Evolutionary conservation across 1,140 invertebrate genomes (phyloP).

Genomic region (Rhopalosiphum maidis): DNA sequence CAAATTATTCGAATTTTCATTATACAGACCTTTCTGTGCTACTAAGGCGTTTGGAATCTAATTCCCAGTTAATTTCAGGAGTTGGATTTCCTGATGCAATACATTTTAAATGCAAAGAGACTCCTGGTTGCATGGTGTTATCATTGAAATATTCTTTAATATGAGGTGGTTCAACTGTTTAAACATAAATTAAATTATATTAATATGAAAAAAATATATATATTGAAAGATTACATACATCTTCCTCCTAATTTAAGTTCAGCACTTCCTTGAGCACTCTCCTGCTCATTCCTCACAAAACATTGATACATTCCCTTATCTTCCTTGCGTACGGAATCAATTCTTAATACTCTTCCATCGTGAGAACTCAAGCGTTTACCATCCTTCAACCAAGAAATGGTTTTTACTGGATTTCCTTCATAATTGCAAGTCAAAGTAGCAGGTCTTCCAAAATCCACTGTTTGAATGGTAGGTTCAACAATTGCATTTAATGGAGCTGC

Average conservation of each 20-base stretch:
- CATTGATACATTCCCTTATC: slow-evolving; percentile 98
- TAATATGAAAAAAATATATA: background rate
- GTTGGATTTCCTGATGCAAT: slow-evolving; percentile 88
- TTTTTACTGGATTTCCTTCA: slow-evolving; percentile 88
- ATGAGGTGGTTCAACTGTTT: slow-evolving; percentile 83
- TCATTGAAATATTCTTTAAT: slow-evolving; percentile 86
- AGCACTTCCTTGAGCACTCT: slow-evolving; percentile 89
- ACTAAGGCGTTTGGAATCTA: slow-evolving; percentile 84
- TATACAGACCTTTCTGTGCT: slow-evolving; percentile 74
- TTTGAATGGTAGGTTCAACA: slow-evolving; percentile 88
- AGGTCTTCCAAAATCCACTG: slow-evolving; percentile 89
- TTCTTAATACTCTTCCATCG: slow-evolving; percentile 76
- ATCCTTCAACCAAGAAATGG: slow-evolving; percentile 91
- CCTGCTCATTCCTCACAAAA: slow-evolving; percentile 91
- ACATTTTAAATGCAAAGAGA: slow-evolving; percentile 82
- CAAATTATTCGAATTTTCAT: background rate
- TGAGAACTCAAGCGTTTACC: slow-evolving; percentile 81
- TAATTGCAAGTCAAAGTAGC: slow-evolving; percentile 89
- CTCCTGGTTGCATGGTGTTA: slow-evolving; percentile 86
- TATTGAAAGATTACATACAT: slow-evolving; percentile 68
- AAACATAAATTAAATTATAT: background rate
- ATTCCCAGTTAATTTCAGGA: slow-evolving; percentile 92
- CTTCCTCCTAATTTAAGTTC: slow-evolving; percentile 91
- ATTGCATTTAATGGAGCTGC: slow-evolving; percentile 82
- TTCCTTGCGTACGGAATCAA: slow-evolving; percentile 89